A percentile compares a stretch with the other conserved stretches of the same genome.
These are phyloP conservation scores for Eulemur rubriventer DNA, from an alignment of 2,797 vertebrate genomes.

Conservation along the genomic window DNA sequence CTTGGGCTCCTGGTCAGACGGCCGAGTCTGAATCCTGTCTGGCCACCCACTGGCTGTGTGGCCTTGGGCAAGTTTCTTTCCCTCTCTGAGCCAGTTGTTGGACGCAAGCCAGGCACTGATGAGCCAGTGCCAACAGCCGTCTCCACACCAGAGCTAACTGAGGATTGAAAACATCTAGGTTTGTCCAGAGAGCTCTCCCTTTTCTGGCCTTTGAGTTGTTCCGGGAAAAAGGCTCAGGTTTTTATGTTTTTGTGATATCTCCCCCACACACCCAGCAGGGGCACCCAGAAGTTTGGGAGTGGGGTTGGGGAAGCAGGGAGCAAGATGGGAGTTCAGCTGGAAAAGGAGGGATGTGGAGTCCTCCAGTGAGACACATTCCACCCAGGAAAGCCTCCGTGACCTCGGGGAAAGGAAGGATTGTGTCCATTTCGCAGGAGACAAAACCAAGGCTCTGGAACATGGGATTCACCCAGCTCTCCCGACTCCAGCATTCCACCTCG, in stretches of 20 bases:
- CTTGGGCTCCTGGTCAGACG: rapidly evolving
- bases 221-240: not conserved
- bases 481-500: too few species aligned
- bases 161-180: not conserved
- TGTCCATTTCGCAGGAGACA: not conserved
- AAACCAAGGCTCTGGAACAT: not conserved
- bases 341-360: rapidly evolving
- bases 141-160: not conserved
- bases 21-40: rapidly evolving
- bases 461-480: not conserved
- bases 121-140: not conserved
- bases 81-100: not conserved
- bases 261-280: not conserved
- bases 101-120: not conserved
- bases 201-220: not conserved
- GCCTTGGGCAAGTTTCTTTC: not conserved
- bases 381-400: not conserved
- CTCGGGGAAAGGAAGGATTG: not conserved
- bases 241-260: not conserved
- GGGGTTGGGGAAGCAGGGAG: not conserved
- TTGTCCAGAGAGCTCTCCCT: too few species aligned
- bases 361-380: too few species aligned
- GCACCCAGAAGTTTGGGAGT: not conserved
- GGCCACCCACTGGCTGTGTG: not conserved
- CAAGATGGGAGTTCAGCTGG: too few species aligned